Evolutionary conservation across 2,888 invertebrate species (phyloP).

Genomic region (Sarcophaga subvicina): DNA sequence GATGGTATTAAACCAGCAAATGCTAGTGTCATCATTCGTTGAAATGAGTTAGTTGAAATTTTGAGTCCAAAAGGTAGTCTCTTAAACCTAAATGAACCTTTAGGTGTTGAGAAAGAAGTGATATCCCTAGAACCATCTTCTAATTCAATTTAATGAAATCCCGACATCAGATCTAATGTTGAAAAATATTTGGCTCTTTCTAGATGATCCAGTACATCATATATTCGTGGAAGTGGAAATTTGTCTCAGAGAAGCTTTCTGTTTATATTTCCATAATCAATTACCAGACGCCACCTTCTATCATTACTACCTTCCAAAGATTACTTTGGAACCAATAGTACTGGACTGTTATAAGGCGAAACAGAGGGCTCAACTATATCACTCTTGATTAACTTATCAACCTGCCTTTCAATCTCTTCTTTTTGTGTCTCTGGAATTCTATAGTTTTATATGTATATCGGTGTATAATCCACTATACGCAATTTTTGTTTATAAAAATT

Average conservation of each 20-base stretch:
- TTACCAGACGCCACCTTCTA: constrained; percentile 48
- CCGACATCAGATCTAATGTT: constrained; percentile 18
- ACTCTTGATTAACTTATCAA: constrained; percentile 43
- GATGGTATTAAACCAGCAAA: constrained; percentile 24
- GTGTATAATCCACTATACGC: no score
- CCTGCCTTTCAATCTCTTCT: constrained; percentile 55
- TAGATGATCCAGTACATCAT: not conserved
- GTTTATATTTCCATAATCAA: constrained; percentile 51
- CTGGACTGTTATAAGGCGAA: constrained; percentile 40
- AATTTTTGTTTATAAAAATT: no score
- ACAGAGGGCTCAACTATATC: constrained; percentile 48
- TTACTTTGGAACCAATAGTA: constrained; percentile 53
- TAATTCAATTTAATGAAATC: constrained; percentile 1
- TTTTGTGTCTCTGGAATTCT: constrained; percentile 54
- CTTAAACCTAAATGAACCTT: constrained; percentile 11
- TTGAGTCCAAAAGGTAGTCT: constrained; percentile 18
- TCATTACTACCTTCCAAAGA: constrained; percentile 29
- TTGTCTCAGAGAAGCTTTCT: constrained; percentile 18
- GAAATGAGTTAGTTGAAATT: constrained; percentile 29
- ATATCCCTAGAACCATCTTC: constrained; percentile 23
- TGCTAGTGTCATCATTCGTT: constrained; percentile 54
- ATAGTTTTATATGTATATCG: constrained; percentile 41
- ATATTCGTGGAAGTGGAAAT: not conserved
- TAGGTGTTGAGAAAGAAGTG: constrained; percentile 39
- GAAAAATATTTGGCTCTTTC: not conserved